These are phyloP conservation scores for Deroptyus accipitrinus DNA, from an alignment of 2,113 vertebrate species.

Conservation along the genomic window DNA sequence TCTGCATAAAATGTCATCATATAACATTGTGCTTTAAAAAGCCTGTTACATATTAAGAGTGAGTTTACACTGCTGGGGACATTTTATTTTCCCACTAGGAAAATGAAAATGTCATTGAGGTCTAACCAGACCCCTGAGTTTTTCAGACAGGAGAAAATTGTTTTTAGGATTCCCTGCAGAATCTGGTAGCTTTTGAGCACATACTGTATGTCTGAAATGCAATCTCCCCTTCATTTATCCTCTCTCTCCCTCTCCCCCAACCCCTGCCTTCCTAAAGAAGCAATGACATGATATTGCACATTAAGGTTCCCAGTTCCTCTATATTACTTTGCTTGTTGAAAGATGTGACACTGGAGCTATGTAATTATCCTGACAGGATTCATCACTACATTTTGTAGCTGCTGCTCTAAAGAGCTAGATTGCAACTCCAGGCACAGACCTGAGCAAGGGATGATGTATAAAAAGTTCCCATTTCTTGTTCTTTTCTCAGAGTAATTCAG, in stretches of 20 bases:
- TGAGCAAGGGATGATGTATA: neutral
- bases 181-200: neutral
- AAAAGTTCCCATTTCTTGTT: neutral
- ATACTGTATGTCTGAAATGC: neutral
- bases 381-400: neutral
- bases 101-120: slow-evolving; percentile 27
- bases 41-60: slow-evolving; percentile 13
- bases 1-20: neutral
- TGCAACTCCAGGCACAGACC: neutral
- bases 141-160: slow-evolving; percentile 13
- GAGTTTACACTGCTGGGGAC: neutral
- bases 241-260: neutral
- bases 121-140: neutral
- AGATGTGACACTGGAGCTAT: neutral
- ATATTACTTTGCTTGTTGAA: slow-evolving; percentile 10
- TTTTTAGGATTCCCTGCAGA: slow-evolving; percentile 3
- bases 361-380: slow-evolving; percentile 36
- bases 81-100: slow-evolving; percentile 11
- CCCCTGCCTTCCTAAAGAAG: neutral
- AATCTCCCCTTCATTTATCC: neutral
- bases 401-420: neutral
- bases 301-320: neutral
- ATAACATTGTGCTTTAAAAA: slow-evolving; percentile 11
- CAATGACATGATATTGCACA: neutral
- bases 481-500: neutral